phyloP scores from a whole-genome alignment of 1,140 invertebrate genomes.

The Chironomus striatipennis region DNA sequence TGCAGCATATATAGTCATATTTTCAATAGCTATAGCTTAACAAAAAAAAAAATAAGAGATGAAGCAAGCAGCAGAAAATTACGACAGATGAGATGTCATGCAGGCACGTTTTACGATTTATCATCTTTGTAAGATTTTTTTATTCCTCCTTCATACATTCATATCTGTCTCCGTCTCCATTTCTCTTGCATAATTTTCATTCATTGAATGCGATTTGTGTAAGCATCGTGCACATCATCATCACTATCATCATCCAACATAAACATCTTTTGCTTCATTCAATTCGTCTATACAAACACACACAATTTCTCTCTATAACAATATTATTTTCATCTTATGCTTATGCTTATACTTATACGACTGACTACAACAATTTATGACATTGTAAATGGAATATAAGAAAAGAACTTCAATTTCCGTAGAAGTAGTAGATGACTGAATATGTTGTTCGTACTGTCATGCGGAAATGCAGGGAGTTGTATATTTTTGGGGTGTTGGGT shows the following conservation, averaged over 20 bases:
- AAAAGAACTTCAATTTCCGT: no score
- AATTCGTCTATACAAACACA: neutral
- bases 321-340: constrained; percentile 4
- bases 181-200: neutral
- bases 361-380: no score
- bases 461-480: no score
- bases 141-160: neutral
- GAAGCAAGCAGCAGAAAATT: neutral
- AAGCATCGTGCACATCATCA: constrained; percentile 6
- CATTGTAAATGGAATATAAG: no score
- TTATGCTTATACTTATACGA: no score
- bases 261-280: neutral
- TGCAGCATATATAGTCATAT: neutral
- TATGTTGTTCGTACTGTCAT: no score
- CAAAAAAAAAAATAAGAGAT: no score
- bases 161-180: neutral
- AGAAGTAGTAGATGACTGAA: no score
- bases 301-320: neutral
- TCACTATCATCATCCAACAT: neutral
- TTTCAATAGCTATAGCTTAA: neutral
- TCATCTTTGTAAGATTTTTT: neutral
- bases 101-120: neutral
- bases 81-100: neutral
- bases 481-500: no score
- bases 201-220: constrained; percentile 8